A percentile compares a stretch with the other conserved stretches of the same genome.
Conservation (phyloP, 2,113 vertebrate species). For the Trichomycterus rosablanca region DNA sequence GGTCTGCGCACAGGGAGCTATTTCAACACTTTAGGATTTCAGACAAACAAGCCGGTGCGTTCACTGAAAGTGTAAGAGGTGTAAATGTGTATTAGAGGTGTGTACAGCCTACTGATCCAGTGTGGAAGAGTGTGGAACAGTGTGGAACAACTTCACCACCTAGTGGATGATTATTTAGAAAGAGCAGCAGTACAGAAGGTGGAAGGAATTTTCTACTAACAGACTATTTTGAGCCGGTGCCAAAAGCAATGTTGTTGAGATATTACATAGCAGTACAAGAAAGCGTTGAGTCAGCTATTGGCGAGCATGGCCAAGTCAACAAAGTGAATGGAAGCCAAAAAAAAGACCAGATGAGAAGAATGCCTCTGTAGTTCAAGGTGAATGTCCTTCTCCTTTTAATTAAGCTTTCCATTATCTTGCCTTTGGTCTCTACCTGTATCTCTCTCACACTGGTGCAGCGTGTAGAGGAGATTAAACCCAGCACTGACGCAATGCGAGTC, state of each 20-base stretch:
- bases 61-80: too few relatives aligned
- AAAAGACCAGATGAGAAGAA: neutral
- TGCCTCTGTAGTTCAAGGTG: slow-evolving; percentile 50
- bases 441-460: neutral
- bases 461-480: slow-evolving; percentile 35
- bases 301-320: neutral
- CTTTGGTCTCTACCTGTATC: slow-evolving; percentile 1
- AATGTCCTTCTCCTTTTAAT: slow-evolving; percentile 39
- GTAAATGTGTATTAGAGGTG: too few relatives aligned
- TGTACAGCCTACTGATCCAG: too few relatives aligned
- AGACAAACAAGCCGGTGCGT: neutral
- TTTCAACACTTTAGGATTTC: slow-evolving; percentile 35
- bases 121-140: too few relatives aligned
- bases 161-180: slow-evolving; percentile 42
- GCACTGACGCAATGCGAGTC: slow-evolving; percentile 43
- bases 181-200: neutral
- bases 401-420: slow-evolving; percentile 43
- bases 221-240: slow-evolving; percentile 35
- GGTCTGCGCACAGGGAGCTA: slow-evolving; percentile 27
- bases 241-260: slow-evolving; percentile 46
- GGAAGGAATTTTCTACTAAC: too few relatives aligned
- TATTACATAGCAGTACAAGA: slow-evolving; percentile 24
- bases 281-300: slow-evolving; percentile 33
- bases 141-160: slow-evolving; percentile 55
- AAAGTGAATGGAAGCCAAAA: neutral